Conservation (phyloP, 2,888 invertebrate genomes). For the Ichneumoninae sp. region DNA sequence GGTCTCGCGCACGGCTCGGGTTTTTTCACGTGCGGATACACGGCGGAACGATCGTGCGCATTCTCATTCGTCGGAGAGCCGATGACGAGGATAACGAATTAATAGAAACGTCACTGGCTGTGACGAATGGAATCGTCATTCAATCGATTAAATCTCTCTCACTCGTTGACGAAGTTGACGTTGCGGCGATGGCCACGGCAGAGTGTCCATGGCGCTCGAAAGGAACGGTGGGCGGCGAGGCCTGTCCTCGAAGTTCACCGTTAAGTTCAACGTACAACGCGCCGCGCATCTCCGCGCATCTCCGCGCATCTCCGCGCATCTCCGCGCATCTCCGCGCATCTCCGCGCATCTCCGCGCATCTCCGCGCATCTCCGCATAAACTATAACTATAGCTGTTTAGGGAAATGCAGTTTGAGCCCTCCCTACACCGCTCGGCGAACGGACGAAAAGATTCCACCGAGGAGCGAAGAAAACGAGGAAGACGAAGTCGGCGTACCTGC, state of each 20-base stretch:
- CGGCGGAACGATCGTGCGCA: not conserved
- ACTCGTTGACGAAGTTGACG: constrained; percentile 28
- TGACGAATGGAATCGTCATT: constrained; percentile 9
- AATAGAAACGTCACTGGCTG: not conserved
- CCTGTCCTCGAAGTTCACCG: constrained; percentile 75
- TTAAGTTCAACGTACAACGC: constrained; percentile 81
- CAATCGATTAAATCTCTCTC: constrained; percentile 52
- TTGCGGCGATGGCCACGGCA: not conserved
- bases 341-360: too few species aligned
- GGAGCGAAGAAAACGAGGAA: constrained; percentile 23
- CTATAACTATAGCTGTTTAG: constrained; percentile 63
- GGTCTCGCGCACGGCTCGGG: constrained; percentile 59
- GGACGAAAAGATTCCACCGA: constrained; percentile 36
- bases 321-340: constrained; percentile 25
- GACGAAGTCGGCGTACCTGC: constrained; percentile 29
- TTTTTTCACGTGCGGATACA: not conserved
- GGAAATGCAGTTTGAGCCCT: constrained; percentile 48
- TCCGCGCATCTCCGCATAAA: constrained; percentile 50
- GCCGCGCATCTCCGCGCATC: constrained; percentile 34
- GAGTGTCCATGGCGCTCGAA: constrained; percentile 50
- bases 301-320: constrained; percentile 12
- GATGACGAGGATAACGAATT: constrained; percentile 20
- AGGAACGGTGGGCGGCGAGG: constrained; percentile 78
- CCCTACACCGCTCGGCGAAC: constrained; percentile 20
- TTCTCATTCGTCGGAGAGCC: not conserved